Evolutionary conservation across 2,888 invertebrate species (phyloP).

Genomic region (Oegoconia quadripuncta): DNA sequence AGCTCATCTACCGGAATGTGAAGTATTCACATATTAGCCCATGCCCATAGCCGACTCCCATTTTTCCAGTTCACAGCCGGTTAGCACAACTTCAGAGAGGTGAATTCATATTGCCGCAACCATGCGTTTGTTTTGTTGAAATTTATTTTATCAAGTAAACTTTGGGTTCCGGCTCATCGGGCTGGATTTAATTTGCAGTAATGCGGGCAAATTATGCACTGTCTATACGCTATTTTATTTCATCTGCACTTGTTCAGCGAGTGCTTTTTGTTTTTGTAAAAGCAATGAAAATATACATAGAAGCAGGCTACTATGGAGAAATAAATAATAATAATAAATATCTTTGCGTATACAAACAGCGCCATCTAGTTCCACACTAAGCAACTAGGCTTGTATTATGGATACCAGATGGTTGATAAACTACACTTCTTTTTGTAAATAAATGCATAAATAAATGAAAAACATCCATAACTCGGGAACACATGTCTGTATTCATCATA

Average conservation of each 20-base stretch:
- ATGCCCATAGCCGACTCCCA: constrained; percentile 45
- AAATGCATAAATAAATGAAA: too few relatives aligned
- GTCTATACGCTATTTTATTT: constrained; percentile 6
- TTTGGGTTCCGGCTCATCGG: constrained; percentile 68
- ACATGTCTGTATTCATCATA: too few relatives aligned
- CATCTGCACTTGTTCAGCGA: background rate
- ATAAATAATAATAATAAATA: too few relatives aligned
- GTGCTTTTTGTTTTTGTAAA: background rate
- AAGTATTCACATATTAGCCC: constrained; percentile 72
- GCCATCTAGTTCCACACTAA: too few relatives aligned
- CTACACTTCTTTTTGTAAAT: too few relatives aligned
- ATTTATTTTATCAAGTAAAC: constrained; percentile 79
- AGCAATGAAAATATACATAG: background rate
- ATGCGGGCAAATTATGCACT: constrained; percentile 35
- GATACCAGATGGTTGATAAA: too few relatives aligned
- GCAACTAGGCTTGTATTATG: too few relatives aligned
- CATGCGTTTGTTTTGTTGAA: constrained; percentile 76
- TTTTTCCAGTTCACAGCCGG: constrained; percentile 75
- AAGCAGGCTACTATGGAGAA: background rate
- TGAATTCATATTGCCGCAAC: constrained; percentile 69
- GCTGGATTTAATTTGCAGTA: constrained; percentile 59
- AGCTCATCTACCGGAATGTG: constrained; percentile 55
- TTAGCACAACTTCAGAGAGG: constrained; percentile 73
- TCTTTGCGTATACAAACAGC: too few relatives aligned
- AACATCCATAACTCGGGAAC: too few relatives aligned